phyloP scores from a whole-genome alignment of 2,888 invertebrate genomes.

The Crepidodera aurea region DNA sequence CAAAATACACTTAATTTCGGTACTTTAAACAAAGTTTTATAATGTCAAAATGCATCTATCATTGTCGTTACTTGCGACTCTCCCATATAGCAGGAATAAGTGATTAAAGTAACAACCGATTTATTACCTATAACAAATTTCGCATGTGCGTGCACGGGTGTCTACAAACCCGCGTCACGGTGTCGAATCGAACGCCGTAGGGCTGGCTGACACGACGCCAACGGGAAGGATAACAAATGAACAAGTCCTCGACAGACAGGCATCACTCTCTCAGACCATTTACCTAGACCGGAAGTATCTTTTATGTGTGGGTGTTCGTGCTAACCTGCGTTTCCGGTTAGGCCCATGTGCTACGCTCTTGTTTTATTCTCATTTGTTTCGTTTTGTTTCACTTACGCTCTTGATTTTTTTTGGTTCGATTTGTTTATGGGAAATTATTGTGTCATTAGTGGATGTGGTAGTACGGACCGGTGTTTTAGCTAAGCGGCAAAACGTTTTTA shows the following conservation, averaged over 20 bases:
- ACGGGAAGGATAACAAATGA: conserved; percentile 44
- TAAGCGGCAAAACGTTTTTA: not conserved
- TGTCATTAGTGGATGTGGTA: conserved; percentile 46
- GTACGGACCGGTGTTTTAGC: not conserved
- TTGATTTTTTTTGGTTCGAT: conserved; percentile 47
- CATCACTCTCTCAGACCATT: conserved; percentile 59
- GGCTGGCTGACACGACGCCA: not conserved
- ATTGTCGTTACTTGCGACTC: too few relatives aligned
- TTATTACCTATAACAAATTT: conserved; percentile 11
- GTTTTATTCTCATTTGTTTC: conserved; percentile 17
- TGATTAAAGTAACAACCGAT: too few relatives aligned
- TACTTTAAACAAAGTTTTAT: too few relatives aligned
- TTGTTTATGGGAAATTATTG: conserved; percentile 55
- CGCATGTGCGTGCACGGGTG: conserved; percentile 1
- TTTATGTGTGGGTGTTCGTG: conserved; percentile 61
- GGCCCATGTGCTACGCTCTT: conserved; percentile 51
- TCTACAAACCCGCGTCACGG: conserved; percentile 20
- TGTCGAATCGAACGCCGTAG: not conserved
- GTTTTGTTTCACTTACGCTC: conserved; percentile 47
- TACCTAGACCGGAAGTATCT: conserved; percentile 59
- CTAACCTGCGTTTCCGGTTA: conserved; percentile 60
- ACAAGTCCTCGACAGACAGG: conserved; percentile 51
- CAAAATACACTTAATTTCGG: too few relatives aligned
- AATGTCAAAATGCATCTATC: too few relatives aligned
- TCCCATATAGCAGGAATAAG: too few relatives aligned